phyloP scores from a whole-genome alignment of 2,113 vertebrate genomes.

The Galeopterus variegatus region DNA sequence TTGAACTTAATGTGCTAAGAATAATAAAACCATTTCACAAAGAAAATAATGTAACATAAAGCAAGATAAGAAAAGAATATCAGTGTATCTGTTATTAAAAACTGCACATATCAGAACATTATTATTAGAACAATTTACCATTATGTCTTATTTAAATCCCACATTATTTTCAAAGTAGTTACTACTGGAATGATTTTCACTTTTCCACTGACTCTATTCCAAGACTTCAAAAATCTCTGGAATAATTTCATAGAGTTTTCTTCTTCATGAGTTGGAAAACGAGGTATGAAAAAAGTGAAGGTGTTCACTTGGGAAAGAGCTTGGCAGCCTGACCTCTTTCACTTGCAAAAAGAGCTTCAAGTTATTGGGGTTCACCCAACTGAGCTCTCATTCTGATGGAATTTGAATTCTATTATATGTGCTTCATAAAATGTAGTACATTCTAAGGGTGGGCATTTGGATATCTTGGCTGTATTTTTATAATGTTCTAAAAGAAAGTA shows the following conservation, averaged over 20 bases:
- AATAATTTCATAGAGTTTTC: not conserved
- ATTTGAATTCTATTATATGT: not conserved
- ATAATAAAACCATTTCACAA: conserved; percentile 68
- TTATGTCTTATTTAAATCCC: conserved; percentile 69
- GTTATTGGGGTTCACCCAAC: not conserved
- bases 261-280: not conserved
- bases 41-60: conserved; percentile 63
- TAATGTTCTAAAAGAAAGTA: conserved; percentile 25
- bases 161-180: conserved; percentile 62
- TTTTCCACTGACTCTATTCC: not conserved
- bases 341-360: not conserved
- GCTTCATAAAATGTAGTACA: not conserved
- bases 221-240: not conserved
- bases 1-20: conserved; percentile 42
- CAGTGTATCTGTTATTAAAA: conserved; percentile 49
- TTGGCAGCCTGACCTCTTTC: not conserved
- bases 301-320: not conserved
- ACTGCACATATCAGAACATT: not conserved
- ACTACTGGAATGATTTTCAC: conserved; percentile 7
- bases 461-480: not conserved
- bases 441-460: not conserved
- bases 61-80: conserved; percentile 59
- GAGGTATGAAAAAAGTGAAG: not conserved
- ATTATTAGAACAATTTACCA: conserved; percentile 55
- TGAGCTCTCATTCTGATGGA: not conserved